Base-by-base conservation (phyloP, 2,113 vertebrate species). In the Choloepus hoffmanni region DNA sequence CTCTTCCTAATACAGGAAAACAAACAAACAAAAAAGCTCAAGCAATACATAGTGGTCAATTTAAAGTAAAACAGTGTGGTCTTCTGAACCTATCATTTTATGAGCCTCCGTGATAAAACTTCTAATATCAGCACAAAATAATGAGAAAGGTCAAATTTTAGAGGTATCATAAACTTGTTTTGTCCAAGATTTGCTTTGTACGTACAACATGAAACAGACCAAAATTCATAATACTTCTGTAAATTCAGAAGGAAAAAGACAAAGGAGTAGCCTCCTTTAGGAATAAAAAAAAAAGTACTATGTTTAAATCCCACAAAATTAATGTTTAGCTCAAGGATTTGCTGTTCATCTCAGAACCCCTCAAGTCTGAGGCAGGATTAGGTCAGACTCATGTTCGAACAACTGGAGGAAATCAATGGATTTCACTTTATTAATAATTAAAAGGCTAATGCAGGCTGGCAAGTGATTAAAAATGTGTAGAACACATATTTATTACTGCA, bases 361-460 rank as follows among this genome's bases (percentile, higher is more conserved):
- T 98, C 97, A 97, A 98, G 98, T 98, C 98, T 86, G 97, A 98
- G 98, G 98, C 98, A 98, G 98, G 98, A 99, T 99, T 99, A 99
- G 98, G 96, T 98, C 98, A 98, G 98, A 97, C 91, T 98, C 97
- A 58, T 98, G 98, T 98, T 98, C 98, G 97, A 98, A 98, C 98
- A 99, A 99, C 98, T 98, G 98, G 98, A 98, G 97, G 98, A 99
- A 99, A 99, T 99, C 98, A 99, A 99, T 99, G 98, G 98, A 97
- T 98, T 98, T 98, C 97, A 98, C 97, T 98, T 98, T 98, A 99
- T 99, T 99, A 99, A 99, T 99, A 99, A 99, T 99, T 99, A 99
- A 99, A 99, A 98, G 97, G 96, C 97, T 98, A 98, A 98, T 97
- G 97, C 96, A 95, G 97, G 97, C 98, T 98, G 98, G 97, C 97